Percentiles rank a stretch among this genome's conserved stretches.
These are phyloP conservation scores for Hestina assimilis DNA, from an alignment of 1,140 invertebrate species.

Conservation along the genomic window DNA sequence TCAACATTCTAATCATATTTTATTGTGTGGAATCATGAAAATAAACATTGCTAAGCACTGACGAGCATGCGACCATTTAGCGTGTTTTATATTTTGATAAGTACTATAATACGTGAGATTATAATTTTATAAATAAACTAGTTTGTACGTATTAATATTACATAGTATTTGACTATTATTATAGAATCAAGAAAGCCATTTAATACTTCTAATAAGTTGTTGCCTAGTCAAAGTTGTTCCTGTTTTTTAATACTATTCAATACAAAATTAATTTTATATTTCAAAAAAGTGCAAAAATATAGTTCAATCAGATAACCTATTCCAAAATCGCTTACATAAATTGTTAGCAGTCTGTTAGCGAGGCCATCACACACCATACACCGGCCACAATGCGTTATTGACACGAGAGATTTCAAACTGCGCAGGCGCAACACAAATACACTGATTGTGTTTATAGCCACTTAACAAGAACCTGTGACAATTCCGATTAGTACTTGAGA, in stretches of 20 bases:
- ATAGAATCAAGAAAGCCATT: too few relatives aligned
- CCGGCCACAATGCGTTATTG: constrained; percentile 55
- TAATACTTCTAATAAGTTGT: too few relatives aligned
- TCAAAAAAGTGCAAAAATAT: background rate
- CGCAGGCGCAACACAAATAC: constrained; percentile 68
- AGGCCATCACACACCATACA: constrained; percentile 52
- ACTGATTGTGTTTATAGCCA: constrained; percentile 75
- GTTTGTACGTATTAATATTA: too few relatives aligned
- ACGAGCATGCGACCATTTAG: constrained; percentile 3
- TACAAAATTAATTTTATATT: too few relatives aligned
- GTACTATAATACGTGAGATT: too few relatives aligned
- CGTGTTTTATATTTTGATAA: too few relatives aligned
- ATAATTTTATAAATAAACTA: too few relatives aligned
- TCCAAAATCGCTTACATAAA: constrained; percentile 53
- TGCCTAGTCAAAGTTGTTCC: too few relatives aligned
- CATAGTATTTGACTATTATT: too few relatives aligned
- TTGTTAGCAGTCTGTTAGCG: constrained; percentile 65
- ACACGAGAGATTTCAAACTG: constrained; percentile 59
- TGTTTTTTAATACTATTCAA: too few relatives aligned
- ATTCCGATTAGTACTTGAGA: constrained; percentile 72
- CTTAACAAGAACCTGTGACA: constrained; percentile 68
- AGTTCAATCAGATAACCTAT: background rate
- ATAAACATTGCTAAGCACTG: background rate
- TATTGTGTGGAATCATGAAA: background rate
- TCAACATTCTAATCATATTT: background rate